Conservation (phyloP, 2,113 vertebrate species). For the Alces alces region DNA sequence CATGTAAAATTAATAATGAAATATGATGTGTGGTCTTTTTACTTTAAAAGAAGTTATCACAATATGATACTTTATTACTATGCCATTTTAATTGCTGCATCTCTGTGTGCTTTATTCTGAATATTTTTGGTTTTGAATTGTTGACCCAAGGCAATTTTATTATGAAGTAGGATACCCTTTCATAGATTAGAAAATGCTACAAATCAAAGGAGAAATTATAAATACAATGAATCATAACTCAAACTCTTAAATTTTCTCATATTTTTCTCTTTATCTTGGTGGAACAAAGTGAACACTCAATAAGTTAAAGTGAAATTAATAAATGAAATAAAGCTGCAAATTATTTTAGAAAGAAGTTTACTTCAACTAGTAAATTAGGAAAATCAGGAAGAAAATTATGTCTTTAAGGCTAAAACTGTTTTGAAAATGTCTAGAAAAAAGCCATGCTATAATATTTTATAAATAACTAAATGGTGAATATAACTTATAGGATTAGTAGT, state of each 20-base stretch:
- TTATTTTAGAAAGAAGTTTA: background rate
- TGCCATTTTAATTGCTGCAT: conserved; percentile 61
- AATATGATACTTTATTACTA: conserved; percentile 55
- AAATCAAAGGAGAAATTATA: conserved; percentile 60
- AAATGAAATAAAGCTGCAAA: background rate
- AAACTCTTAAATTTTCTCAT: background rate
- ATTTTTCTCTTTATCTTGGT: background rate
- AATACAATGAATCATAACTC: conserved; percentile 37
- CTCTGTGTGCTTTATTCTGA: conserved; percentile 50
- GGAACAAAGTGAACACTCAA: conserved; percentile 1
- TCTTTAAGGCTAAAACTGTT: background rate
- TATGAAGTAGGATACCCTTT: conserved; percentile 33
- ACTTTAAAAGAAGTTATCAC: conserved; percentile 53
- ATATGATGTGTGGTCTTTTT: conserved; percentile 27
- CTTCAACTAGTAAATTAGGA: background rate
- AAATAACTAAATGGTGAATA: background rate
- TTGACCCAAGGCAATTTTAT: conserved; percentile 63
- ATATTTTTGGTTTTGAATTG: conserved; percentile 55
- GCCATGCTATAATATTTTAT: background rate
- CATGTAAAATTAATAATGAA: conserved; percentile 63
- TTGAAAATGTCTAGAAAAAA: background rate
- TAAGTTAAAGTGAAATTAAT: conserved; percentile 12
- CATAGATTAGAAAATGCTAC: conserved; percentile 36
- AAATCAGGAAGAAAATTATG: background rate
- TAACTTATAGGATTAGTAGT: background rate